Base-by-base conservation (phyloP, 2,888 invertebrate species). In the Agriopis aurantiaria region DNA sequence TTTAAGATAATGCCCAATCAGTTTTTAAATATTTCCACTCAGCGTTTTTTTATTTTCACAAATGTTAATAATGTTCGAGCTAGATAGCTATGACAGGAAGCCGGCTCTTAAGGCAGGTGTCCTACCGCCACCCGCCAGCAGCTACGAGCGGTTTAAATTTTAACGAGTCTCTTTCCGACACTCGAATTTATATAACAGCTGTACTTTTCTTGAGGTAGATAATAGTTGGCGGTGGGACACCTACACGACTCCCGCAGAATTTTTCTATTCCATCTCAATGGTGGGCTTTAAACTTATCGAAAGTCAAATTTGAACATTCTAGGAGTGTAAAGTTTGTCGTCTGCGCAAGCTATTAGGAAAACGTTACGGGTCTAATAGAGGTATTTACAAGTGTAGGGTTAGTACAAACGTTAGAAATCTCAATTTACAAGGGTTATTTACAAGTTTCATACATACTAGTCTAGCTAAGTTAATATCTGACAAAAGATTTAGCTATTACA, bases 301-400 rank as follows among this genome's bases (percentile, higher is more conserved):
- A 5, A 1, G 4, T 33, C 33, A 33, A 33, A 3, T 33, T 33
- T 1, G 33, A 33, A 33, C 33, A 33, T 33, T 14, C 46, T 3
- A 46, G 8, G 11, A 45, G 11, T 6, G 0, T 11, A 12, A 58
- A 46, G 33, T 48, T 46, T 58, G 46, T 58, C 58, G 58, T 23
- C 46, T 46, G 46, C 58, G 46, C 58, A 58, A 8, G 46, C 58
- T 58, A 58, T 60, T 66, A 63, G 66, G 72, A 69, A 68, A 49
- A 62, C 46, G 65, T 59, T 61, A 62, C 51, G 48, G 60, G 61
- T 59, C 66, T 67, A 64, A 56, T 63, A 68, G 69, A 61, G 57
- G 57, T 65, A 65, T 57, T 64, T 64, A 67, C 59, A 64, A 64
- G 61, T 64, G 53, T 45, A 52, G 58, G 60, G 17, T 69, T 60